phyloP scores from a whole-genome alignment of 2,888 invertebrate genomes.

The Acronicta aceris region DNA sequence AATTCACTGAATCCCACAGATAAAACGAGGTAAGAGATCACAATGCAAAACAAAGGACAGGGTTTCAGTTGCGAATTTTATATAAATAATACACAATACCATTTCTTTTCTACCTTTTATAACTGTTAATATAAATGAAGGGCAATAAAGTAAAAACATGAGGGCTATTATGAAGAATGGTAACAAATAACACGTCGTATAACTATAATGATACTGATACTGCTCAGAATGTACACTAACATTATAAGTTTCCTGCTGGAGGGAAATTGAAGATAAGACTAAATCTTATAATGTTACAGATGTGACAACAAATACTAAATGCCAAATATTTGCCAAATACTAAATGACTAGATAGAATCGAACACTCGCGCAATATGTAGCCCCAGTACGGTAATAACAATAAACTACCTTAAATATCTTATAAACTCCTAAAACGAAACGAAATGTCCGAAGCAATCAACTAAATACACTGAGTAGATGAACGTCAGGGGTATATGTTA shows the following conservation, averaged over 20 bases:
- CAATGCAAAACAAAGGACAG: constrained; percentile 42
- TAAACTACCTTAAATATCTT: constrained; percentile 18
- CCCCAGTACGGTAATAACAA: constrained; percentile 41
- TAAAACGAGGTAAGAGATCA: constrained; percentile 39
- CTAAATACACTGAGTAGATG: constrained; percentile 55
- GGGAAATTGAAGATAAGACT: constrained; percentile 20
- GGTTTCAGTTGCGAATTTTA: constrained; percentile 7
- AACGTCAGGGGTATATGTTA: constrained; percentile 49
- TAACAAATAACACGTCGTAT: constrained; percentile 21
- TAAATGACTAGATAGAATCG: constrained; percentile 15
- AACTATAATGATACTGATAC: constrained; percentile 28
- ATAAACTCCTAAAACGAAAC: constrained; percentile 20
- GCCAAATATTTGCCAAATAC: constrained; percentile 15
- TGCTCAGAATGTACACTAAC: constrained; percentile 6
- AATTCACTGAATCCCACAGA: constrained; percentile 35
- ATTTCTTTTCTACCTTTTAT: too few relatives aligned
- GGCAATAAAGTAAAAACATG: constrained; percentile 8
- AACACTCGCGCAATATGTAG: constrained; percentile 19
- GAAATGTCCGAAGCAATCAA: constrained; percentile 45
- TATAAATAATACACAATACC: constrained; percentile 10
- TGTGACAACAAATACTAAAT: too few relatives aligned
- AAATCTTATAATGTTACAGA: too few relatives aligned
- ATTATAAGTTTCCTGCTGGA: constrained; percentile 27
- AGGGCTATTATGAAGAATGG: constrained; percentile 21
- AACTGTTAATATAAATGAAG: too few relatives aligned